Base-by-base conservation (phyloP, 2,888 invertebrate species). In the Onchidella celtica region DNA sequence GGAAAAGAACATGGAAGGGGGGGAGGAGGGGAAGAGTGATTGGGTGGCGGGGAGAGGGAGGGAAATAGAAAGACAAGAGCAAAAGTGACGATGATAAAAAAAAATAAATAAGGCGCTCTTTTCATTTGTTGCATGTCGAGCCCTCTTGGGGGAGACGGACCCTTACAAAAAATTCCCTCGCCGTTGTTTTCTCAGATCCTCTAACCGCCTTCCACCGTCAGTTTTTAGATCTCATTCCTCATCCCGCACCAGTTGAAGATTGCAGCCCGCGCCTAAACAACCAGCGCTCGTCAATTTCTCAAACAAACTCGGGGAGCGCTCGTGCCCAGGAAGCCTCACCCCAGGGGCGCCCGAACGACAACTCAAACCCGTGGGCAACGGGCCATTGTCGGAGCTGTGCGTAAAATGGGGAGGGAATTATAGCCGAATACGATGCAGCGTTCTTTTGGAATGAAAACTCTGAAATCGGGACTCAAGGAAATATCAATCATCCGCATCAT, bases 81-180 rank as follows among this genome's bases (percentile, higher is more conserved):
- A n/a, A n/a, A n/a, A n/a, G n/a, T n/a, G n/a, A n/a, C n/a, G n/a
- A n/a, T n/a, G n/a, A n/a, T n/a, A n/a, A n/a, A n/a, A n/a, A n/a
- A n/a, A n/a, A n/a, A n/a, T n/a, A n/a, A n/a, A n/a, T n/a, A n/a
- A n/a, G n/a, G n/a, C n/a, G n/a, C n/a, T n/a, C 29, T 66, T 69
- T 69, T 69, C 69, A 69, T 69, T 69, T 69, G 69, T 69, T 69
- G 69, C 69, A 69, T 69, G 69, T 69, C 69, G 47, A 69, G 40
- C 27, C 47, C 69, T 47, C 47, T 29, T 29, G 69, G 47, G 47
- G 55, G 68, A 47, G 69, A 69, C 69, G 27, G 69, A 69, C 32
- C 55, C 27, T 29, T 29, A 29, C 47, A 69, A 69, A 69, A 69
- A 69, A 9, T 27, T 27, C 47, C n/a, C 17, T 3, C 27, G 69